Percentiles rank a stretch among this genome's conserved stretches.
phyloP scores from a whole-genome alignment of 2,888 invertebrate species.

The Saturnia japonica region DNA sequence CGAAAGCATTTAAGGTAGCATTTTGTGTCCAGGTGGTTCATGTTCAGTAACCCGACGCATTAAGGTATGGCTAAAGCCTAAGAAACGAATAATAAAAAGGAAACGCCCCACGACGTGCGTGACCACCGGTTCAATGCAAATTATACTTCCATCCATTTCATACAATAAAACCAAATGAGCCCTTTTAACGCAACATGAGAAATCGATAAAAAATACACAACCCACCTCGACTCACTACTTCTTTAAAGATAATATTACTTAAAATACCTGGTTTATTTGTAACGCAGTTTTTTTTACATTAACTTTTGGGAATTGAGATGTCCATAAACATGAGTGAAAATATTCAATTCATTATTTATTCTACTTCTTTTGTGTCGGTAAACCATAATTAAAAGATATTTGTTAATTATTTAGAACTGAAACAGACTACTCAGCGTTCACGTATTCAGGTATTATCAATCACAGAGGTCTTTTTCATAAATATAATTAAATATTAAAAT shows the following conservation, averaged over 20 bases:
- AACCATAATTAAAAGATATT: no score
- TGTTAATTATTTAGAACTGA: no score
- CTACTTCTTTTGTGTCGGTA: no score
- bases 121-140: conserved; percentile 78
- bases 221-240: conserved; percentile 21
- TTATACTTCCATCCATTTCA: conserved; percentile 77
- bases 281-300: neutral
- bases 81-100: conserved; percentile 70
- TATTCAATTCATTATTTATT: neutral
- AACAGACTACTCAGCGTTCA: no score
- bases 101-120: conserved; percentile 67
- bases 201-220: conserved; percentile 72
- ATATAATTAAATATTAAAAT: no score
- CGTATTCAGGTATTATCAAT: no score
- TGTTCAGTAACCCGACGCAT: conserved; percentile 48
- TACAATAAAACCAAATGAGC: conserved; percentile 80
- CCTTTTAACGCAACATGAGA: conserved; percentile 78
- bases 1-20: conserved; percentile 6
- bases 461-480: no score
- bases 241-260: neutral
- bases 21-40: conserved; percentile 40
- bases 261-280: neutral
- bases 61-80: conserved; percentile 64
- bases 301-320: no score
- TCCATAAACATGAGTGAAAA: neutral